These are phyloP conservation scores for Erithacus rubecula DNA, from an alignment of 2,797 vertebrate genomes.

Conservation along the genomic window DNA sequence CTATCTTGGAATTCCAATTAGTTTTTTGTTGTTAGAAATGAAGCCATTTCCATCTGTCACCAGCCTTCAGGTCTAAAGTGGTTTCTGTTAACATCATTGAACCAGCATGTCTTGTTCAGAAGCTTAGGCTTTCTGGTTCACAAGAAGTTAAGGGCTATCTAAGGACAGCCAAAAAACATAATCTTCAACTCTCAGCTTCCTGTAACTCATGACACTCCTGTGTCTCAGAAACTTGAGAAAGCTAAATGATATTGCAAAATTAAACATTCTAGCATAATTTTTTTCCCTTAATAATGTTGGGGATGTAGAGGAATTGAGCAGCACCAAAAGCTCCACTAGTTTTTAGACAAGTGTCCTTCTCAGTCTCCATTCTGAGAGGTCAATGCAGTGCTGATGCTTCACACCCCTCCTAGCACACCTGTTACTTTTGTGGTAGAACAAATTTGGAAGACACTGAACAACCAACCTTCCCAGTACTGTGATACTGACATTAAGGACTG, in stretches of 20 bases:
- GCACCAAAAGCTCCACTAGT: not conserved
- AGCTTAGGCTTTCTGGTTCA: not conserved
- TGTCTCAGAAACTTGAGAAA: not conserved
- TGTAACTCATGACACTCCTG: not conserved
- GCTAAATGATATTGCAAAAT: not conserved
- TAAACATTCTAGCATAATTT: not conserved
- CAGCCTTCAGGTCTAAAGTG: not conserved
- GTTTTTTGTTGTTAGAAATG: not conserved
- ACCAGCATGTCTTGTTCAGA: not conserved
- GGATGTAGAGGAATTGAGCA: not conserved
- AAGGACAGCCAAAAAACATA: not conserved
- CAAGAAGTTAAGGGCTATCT: not conserved
- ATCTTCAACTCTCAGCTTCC: not conserved
- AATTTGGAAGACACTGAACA: not conserved
- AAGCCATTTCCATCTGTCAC: constrained; percentile 8
- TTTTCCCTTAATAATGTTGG: not conserved
- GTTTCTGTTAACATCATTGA: not conserved
- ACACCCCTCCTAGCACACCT: not conserved
- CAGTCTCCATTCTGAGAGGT: not conserved
- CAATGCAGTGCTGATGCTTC: not conserved
- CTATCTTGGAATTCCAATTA: not conserved
- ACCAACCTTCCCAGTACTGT: not conserved
- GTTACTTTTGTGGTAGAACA: not conserved
- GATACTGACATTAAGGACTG: not conserved
- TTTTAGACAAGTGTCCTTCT: not conserved